These are phyloP conservation scores for Halichondria panicea DNA, from an alignment of 37 sponge, comb jelly and placozoan species.

Conservation along the genomic window DNA sequence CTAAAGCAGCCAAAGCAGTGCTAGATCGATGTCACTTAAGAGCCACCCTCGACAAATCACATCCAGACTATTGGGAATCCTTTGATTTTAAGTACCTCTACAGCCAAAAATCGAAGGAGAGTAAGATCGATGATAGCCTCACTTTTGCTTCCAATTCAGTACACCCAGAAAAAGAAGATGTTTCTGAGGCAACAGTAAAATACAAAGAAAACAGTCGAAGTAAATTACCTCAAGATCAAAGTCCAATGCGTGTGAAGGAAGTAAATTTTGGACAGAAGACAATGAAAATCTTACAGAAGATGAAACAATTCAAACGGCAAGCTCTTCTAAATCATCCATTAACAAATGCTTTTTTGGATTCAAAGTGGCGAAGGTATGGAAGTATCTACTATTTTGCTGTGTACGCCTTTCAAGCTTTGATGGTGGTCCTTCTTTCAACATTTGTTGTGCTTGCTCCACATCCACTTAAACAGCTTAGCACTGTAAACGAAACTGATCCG, in stretches of 20 bases:
- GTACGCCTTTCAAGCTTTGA: slow-evolving; percentile 21
- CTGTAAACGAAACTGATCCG: too few relatives aligned
- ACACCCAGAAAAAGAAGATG: background rate
- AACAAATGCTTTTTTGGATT: slow-evolving; percentile 41
- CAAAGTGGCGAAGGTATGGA: slow-evolving; percentile 81
- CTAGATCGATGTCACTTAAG: slow-evolving; percentile 60
- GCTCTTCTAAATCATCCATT: slow-evolving; percentile 70
- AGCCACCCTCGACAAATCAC: slow-evolving; percentile 4
- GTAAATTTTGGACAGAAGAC: slow-evolving; percentile 9
- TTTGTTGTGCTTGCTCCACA: slow-evolving; percentile 36
- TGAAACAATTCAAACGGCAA: slow-evolving; percentile 52
- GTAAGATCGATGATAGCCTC: too few relatives aligned
- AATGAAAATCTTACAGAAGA: slow-evolving; percentile 38
- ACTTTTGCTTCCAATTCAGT: too few relatives aligned
- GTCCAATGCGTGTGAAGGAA: too few relatives aligned
- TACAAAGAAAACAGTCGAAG: slow-evolving; percentile 3
- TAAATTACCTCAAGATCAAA: too few relatives aligned
- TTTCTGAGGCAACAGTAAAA: too few relatives aligned
- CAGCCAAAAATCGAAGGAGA: too few relatives aligned
- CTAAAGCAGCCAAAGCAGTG: slow-evolving; percentile 75
- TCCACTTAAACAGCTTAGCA: background rate
- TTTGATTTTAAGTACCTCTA: slow-evolving; percentile 83
- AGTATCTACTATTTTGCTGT: slow-evolving; percentile 14
- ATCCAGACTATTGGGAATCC: slow-evolving; percentile 61
- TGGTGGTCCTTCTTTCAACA: slow-evolving; percentile 49